Conservation (phyloP, 2,113 vertebrate species). For the Chaetorhynchus papuensis region DNA sequence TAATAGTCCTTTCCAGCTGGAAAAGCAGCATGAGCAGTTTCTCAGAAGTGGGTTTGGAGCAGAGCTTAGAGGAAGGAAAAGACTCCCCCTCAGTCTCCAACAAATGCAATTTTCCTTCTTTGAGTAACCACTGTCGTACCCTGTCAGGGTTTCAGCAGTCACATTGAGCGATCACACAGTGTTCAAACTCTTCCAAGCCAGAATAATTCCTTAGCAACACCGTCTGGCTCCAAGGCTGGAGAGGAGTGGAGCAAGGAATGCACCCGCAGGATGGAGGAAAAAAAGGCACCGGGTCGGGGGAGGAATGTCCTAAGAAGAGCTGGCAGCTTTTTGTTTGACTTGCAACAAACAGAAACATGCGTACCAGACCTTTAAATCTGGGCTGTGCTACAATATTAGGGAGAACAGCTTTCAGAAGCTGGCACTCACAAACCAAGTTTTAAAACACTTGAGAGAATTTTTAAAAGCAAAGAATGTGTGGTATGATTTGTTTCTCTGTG, state of each 20-base stretch:
- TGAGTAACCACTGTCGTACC: neutral
- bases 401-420: neutral
- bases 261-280: neutral
- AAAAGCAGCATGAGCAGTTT: neutral
- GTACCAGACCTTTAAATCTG: neutral
- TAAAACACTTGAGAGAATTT: neutral
- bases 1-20: neutral
- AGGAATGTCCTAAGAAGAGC: neutral
- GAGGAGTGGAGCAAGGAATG: neutral
- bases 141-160: slow-evolving; percentile 32
- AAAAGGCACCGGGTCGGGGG: neutral
- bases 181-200: neutral
- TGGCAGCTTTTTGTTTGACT: neutral
- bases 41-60: neutral
- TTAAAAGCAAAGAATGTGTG: neutral
- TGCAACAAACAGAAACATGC: neutral
- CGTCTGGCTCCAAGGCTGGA: neutral
- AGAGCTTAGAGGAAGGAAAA: neutral
- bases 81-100: neutral
- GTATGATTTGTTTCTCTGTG: neutral
- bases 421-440: neutral
- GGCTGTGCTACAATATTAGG: accelerated
- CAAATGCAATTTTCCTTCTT: neutral
- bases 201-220: slow-evolving; percentile 46
- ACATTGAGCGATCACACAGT: neutral